Base-by-base conservation (phyloP, 2,888 invertebrate genomes). In the Eilema sororculum region DNA sequence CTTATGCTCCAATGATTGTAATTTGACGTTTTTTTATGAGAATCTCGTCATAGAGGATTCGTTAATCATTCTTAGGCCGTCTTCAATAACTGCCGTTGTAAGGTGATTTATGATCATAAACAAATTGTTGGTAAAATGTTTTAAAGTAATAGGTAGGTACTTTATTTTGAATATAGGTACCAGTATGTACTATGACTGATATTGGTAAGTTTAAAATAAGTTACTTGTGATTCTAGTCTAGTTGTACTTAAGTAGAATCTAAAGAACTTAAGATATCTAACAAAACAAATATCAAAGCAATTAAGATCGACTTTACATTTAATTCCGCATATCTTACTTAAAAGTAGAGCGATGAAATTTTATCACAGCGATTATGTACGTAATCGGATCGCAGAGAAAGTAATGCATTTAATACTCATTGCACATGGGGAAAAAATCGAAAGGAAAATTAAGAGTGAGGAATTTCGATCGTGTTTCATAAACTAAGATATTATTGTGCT, bases 321-420 rank as follows among this genome's bases (percentile, higher is more conserved):
- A 85, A 86, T 83, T 88, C 84, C 84, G 84, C 83, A 82, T 84
- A 80, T 80, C 81, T 86, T 74, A 79, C 78, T 82, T 81, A 78
- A 81, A 88, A 84, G 82, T 85, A 71, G 87, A 83, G 75, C 86
- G 80, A 84, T 87, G 86, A 87, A 89, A 89, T 86, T 87, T 88
- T 88, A 90, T 89, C 88, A 87, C 72, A 74, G 78, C 73, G 79
- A 83, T 84, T 84, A 84, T 81, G 76, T 74, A 85, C 89, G 92
- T 92, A 93, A 93, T 92, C 91, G 89, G 87, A 90, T 88, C 86
- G 85, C 86, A 85, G 94, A 92, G 94, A 94, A 94, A 95, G 95
- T 93, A 88, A 86, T 87, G 87, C 86, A 88, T 87, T 90, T 87
- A 89, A 90, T 87, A 88, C 86, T 84, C 84, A 87, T 84, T 83